Evolutionary conservation across 2,113 vertebrate genomes (phyloP).

Genomic region (Xenotilapia flavipinnis): DNA sequence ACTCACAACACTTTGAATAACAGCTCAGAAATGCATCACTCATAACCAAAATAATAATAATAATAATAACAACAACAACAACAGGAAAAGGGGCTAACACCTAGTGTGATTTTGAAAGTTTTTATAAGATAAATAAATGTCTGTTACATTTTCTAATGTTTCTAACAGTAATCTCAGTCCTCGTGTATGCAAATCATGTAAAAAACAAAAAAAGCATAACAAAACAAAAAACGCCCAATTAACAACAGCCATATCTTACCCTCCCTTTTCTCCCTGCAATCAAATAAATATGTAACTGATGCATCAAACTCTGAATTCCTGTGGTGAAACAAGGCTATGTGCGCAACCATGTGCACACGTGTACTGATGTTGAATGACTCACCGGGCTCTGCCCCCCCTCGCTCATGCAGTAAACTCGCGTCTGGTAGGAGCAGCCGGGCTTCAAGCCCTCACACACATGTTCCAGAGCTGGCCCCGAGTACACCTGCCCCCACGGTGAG

Average conservation of each 20-base stretch:
- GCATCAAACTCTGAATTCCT: background rate
- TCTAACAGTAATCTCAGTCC: background rate
- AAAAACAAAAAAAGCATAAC: background rate
- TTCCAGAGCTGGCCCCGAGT: slow-evolving; percentile 82
- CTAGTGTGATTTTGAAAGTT: background rate
- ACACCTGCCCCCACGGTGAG: slow-evolving; percentile 84
- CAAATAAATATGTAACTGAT: background rate
- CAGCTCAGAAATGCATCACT: background rate
- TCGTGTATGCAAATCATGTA: background rate
- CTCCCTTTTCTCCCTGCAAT: background rate
- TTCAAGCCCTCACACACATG: slow-evolving; percentile 87
- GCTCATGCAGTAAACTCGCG: slow-evolving; percentile 85
- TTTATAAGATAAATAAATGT: background rate
- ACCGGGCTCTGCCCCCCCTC: slow-evolving; percentile 94
- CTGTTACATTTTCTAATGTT: background rate
- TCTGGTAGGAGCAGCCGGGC: slow-evolving; percentile 84
- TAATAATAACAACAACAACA: background rate
- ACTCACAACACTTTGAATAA: background rate
- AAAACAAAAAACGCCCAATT: background rate
- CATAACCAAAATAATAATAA: background rate
- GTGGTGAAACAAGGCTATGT: background rate
- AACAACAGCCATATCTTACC: background rate
- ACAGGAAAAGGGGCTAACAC: background rate
- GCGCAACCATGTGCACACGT: background rate
- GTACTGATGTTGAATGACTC: slow-evolving; percentile 48